These are phyloP conservation scores for Azorinus chamasolen DNA, from an alignment of 2,888 invertebrate species.

Conservation along the genomic window DNA sequence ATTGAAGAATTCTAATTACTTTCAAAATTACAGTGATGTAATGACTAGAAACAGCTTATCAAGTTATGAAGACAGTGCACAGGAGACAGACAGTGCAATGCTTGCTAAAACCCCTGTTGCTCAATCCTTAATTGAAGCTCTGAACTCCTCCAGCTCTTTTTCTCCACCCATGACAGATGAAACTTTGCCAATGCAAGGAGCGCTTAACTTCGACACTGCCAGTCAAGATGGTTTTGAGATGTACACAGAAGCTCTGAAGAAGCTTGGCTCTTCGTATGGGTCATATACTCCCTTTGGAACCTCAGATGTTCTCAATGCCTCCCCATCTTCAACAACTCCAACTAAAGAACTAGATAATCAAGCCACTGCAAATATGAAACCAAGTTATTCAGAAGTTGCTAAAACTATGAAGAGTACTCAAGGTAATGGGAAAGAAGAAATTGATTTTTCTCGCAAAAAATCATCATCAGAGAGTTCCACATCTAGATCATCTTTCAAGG, in stretches of 20 bases:
- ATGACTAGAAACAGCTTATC: constrained; percentile 37
- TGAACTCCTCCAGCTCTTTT: constrained; percentile 37
- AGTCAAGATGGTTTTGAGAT: constrained; percentile 71
- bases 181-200: constrained; percentile 16
- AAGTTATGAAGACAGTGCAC: constrained; percentile 38
- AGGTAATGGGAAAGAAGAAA: constrained; percentile 40
- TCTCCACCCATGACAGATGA: constrained; percentile 22
- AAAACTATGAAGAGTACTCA: constrained; percentile 73
- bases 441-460: constrained; percentile 26
- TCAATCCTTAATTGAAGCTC: constrained; percentile 59
- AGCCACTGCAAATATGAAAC: constrained; percentile 60
- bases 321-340: constrained; percentile 50
- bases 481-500: constrained; percentile 49
- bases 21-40: constrained; percentile 42
- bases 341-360: constrained; percentile 45
- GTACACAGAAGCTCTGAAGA: constrained; percentile 72
- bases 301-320: constrained; percentile 61
- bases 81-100: constrained; percentile 51
- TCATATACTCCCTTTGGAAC: constrained; percentile 76
- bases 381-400: constrained; percentile 82
- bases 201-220: constrained; percentile 49
- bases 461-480: constrained; percentile 27
- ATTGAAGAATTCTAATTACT: constrained; percentile 50
- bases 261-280: constrained; percentile 63
- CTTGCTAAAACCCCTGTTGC: constrained; percentile 62